Evolutionary conservation across 2,888 invertebrate species (phyloP).

Genomic region (Nephrotoma flavescens): DNA sequence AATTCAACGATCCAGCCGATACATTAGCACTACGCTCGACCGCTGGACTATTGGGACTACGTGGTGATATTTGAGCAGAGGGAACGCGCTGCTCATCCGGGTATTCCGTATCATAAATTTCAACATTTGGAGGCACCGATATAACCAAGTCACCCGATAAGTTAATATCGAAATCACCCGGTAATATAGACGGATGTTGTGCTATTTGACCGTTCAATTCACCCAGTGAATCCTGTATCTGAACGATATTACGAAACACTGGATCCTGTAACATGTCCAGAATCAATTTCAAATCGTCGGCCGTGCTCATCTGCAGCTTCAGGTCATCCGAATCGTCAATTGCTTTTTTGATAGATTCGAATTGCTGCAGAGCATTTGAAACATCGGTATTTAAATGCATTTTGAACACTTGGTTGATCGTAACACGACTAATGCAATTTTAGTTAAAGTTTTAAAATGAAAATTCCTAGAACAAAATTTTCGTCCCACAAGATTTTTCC

Average conservation of each 20-base stretch:
- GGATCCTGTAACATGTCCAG: conserved; percentile 79
- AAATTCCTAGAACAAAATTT: neutral
- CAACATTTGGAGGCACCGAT: conserved; percentile 43
- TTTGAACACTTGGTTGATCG: neutral
- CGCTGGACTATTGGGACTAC: conserved; percentile 44
- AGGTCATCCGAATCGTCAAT: conserved; percentile 75
- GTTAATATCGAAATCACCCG: conserved; percentile 86
- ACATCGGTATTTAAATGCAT: conserved; percentile 47
- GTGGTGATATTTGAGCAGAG: conserved; percentile 56
- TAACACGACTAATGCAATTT: neutral
- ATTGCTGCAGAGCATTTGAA: conserved; percentile 74
- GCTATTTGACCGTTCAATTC: conserved; percentile 75
- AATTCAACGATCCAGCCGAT: neutral
- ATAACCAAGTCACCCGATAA: conserved; percentile 53
- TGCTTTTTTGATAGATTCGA: conserved; percentile 75
- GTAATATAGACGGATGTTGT: conserved; percentile 83
- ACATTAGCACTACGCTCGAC: neutral
- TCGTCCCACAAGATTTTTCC: neutral
- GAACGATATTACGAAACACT: conserved; percentile 77
- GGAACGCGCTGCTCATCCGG: conserved; percentile 63
- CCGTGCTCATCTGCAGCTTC: conserved; percentile 54
- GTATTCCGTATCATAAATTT: conserved; percentile 40
- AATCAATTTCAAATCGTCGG: conserved; percentile 67
- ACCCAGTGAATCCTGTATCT: conserved; percentile 78
- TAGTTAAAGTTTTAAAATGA: neutral